Evolutionary conservation across 2,113 vertebrate genomes (phyloP).

Genomic region (Tupaia chinensis): DNA sequence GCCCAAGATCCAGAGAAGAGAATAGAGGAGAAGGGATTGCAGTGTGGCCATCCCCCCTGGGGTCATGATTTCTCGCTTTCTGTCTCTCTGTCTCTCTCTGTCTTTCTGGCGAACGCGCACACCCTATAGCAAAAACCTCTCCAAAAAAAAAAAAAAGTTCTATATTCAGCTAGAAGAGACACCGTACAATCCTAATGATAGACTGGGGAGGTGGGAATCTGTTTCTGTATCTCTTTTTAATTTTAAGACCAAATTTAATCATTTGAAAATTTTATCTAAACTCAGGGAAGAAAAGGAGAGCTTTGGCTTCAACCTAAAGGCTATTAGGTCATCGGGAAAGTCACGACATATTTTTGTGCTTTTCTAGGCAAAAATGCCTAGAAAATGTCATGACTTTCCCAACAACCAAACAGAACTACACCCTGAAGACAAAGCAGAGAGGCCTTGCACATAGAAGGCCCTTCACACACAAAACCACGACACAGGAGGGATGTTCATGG

Average conservation of each 20-base stretch:
- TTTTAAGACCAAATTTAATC: constrained; percentile 56
- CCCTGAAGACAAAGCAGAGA: not conserved
- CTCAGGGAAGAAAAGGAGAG: not conserved
- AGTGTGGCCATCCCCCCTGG: too few relatives aligned
- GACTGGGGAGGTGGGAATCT: fast-evolving
- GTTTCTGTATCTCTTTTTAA: not conserved
- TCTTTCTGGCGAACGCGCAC: too few relatives aligned
- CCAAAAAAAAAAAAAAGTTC: too few relatives aligned
- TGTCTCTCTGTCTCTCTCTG: too few relatives aligned
- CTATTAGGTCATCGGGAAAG: too few relatives aligned
- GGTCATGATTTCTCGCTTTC: too few relatives aligned
- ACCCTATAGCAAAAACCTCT: too few relatives aligned
- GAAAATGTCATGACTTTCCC: too few relatives aligned
- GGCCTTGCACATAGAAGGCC: not conserved
- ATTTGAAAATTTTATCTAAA: constrained; percentile 32
- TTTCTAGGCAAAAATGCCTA: too few relatives aligned
- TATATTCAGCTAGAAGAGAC: not conserved
- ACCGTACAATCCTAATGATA: not conserved
- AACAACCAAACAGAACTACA: not conserved
- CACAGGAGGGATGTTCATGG: not conserved
- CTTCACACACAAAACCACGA: not conserved
- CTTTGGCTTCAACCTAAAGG: not conserved
- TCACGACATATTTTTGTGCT: too few relatives aligned
- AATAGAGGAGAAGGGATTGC: too few relatives aligned
- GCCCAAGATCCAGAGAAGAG: too few relatives aligned